Evolutionary conservation across 2,888 invertebrate genomes (phyloP), one percentile per base, ranked within the genome.

Genomic region (Erpobdella octoculata): DNA sequence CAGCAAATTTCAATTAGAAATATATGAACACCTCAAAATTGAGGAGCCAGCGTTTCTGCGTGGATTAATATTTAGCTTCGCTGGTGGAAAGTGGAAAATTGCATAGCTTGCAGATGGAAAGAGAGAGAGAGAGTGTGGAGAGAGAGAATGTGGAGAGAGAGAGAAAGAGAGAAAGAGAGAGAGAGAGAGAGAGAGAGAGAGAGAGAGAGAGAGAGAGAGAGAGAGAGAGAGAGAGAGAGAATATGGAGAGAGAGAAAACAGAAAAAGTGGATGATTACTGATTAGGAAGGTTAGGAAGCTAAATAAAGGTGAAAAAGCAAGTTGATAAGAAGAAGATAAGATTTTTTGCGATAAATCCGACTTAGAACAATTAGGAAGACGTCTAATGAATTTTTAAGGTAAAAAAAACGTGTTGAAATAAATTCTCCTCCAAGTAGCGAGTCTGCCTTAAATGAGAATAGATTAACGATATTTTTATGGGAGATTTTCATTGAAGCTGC

Each of bases 121-220:
- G 66, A 2, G 35, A 66, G 6, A 1, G 21, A 66, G 18, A 21
- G 3, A 3, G 66, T 0, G 66, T 38, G 66, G 38, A 28, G 12
- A 64, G 64, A 64, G 28, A 64, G 25, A 64, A n/a, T 31, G 64
- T 59, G 62, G n/a, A n/a, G n/a, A n/a, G n/a, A n/a, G n/a, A 67
- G 53, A 67, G 62, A 67, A 48, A 67, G 68, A 67, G 65, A 58
- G 69, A 68, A 53, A 68, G 69, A 58, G 62, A 68, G 62, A 68
- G 69, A 58, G 6, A 68, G 69, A 68, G 62, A 58, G 66, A 68
- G 62, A 68, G 65, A 58, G 65, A 68, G 64, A 69, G 69, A 59
- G 1, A 67, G 69, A 69, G 1, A 21, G 21, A 58, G 69, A 67
- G 64, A 33, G 18, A 37, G 25, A 69, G 64, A 59, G 6, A 2